Base-by-base conservation (phyloP, 2,113 vertebrate genomes). In the Pomatorhinus ruficollis region DNA sequence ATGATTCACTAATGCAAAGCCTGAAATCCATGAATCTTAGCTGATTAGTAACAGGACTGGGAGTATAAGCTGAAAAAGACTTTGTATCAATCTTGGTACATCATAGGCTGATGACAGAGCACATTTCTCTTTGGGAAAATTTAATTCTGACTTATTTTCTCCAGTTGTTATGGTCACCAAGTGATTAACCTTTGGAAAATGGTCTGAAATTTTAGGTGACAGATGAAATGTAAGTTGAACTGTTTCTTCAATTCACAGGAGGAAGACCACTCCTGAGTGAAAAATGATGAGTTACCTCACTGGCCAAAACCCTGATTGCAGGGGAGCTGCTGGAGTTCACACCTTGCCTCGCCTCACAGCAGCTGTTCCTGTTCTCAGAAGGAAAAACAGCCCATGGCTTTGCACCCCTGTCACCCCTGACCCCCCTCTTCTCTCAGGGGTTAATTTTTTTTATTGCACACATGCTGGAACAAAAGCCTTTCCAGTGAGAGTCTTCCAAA, bases 401-500 rank as follows among this genome's bases (percentile, higher is more conserved):
- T 28, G 42, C 42, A 42, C 1, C 27, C 20, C 7, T 19, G 16
- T 22, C 63, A 70, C 33, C 33, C 30, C 50, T 69, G 66, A 66
- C 28, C 61, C 35, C 25, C 13, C 70, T 42, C 42, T 21, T 63
- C 44, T 78, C 83, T 63, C 33, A 94, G 90, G 69, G 15, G 78
- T 91, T 94, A 93, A 95, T 31, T 92, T 21, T 69, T 87, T 89
- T 86, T 59, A 80, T 56, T 84, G 59, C 72, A 45, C 66, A 80
- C 15, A 0, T 74, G 66, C 47, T 89, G 47, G 93, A 93, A 96
- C 69, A 89, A 92, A 89, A 83, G 45, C n/a, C 49, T 94, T 87
- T 87, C 59, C 44, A 87, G 49, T 3, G 25, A 93, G 44, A 90
- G 33, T 37, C 37, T 87, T 70, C 27, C 35, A 77, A 59, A 49